phyloP scores from a whole-genome alignment of 1,140 invertebrate species.

The Leucophenga varia region DNA sequence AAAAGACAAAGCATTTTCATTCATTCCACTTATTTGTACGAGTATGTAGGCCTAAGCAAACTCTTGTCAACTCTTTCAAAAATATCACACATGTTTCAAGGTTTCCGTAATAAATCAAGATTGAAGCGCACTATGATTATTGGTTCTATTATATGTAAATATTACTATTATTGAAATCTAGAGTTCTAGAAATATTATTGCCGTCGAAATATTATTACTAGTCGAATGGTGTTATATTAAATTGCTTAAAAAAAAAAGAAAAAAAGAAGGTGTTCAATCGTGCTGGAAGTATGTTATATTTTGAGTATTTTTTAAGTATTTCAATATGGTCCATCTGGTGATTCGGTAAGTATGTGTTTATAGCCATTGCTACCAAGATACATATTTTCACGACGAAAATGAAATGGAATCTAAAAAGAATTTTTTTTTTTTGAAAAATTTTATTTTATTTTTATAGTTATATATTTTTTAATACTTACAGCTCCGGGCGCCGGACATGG shows the following conservation, averaged over 20 bases:
- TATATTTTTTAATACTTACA: conserved; percentile 23
- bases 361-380: conserved; percentile 54
- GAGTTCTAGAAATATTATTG: conserved; percentile 21
- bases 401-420: conserved; percentile 52
- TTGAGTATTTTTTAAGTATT: conserved; percentile 5
- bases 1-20: too few species aligned
- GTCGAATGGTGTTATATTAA: too few species aligned
- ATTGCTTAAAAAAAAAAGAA: neutral
- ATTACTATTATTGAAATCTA: conserved; percentile 12
- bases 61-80: too few species aligned
- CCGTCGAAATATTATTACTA: too few species aligned
- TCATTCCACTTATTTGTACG: too few species aligned
- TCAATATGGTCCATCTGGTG: conserved; percentile 48
- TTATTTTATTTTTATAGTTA: neutral
- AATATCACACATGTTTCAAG: too few species aligned
- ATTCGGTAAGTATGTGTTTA: conserved; percentile 51
- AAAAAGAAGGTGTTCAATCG: conserved; percentile 3
- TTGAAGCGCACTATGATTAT: neutral
- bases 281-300: conserved; percentile 16
- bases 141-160: too few species aligned
- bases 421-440: neutral
- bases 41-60: too few species aligned
- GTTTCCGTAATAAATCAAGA: too few species aligned
- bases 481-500: conserved; percentile 49
- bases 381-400: conserved; percentile 52